A percentile compares a stretch with the other conserved stretches of the same genome.
phyloP scores from a whole-genome alignment of 2,113 vertebrate species.

The Oncorhynchus mykiss region DNA sequence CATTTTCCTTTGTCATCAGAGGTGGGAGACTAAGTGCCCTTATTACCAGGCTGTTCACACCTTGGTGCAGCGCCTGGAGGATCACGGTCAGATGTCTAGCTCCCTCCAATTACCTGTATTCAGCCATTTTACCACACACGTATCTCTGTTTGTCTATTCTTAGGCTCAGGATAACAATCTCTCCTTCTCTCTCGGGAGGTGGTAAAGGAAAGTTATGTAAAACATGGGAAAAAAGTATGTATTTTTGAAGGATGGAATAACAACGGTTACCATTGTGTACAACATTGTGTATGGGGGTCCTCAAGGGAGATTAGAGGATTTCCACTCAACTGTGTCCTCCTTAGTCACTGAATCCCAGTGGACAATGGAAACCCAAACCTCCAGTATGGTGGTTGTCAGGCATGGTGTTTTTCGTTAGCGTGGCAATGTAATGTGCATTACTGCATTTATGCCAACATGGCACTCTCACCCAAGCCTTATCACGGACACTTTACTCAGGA shows the following conservation, averaged over 20 bases:
- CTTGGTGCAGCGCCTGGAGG: neutral
- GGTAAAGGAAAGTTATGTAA: neutral
- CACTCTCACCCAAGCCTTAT: slow-evolving; percentile 14
- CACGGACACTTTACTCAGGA: too few species aligned
- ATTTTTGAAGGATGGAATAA: neutral
- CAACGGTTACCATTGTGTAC: neutral
- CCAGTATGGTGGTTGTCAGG: neutral
- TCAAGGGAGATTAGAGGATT: too few species aligned
- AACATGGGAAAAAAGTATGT: neutral
- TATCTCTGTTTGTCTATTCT: neutral
- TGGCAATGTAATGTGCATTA: slow-evolving; percentile 1
- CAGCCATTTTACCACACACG: neutral
- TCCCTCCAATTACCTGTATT: neutral
- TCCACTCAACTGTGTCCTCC: too few species aligned
- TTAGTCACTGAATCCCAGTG: too few species aligned
- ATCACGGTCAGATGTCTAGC: neutral
- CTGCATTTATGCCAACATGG: neutral
- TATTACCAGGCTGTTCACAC: neutral
- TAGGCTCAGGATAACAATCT: neutral
- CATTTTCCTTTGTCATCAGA: neutral
- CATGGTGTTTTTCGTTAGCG: slow-evolving; percentile 15
- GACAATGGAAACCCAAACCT: neutral
- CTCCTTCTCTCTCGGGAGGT: neutral
- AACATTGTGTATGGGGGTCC: neutral
- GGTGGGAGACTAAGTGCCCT: too few species aligned